phyloP scores from a whole-genome alignment of 2,888 invertebrate genomes.

The Esperia sulphurella region DNA sequence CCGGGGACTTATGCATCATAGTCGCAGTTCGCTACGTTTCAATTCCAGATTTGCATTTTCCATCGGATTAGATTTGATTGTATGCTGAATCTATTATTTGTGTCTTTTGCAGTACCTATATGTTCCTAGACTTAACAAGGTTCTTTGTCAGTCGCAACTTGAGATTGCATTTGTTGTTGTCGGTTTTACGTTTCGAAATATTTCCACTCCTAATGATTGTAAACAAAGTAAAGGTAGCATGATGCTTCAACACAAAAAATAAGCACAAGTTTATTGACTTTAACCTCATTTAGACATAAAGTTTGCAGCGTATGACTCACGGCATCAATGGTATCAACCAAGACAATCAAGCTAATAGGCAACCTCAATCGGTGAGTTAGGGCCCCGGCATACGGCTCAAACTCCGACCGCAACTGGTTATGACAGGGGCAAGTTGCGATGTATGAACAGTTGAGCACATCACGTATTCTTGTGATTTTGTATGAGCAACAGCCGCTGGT shows the following conservation, averaged over 20 bases:
- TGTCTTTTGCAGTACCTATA: too few relatives aligned
- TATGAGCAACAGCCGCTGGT: slow-evolving; percentile 21
- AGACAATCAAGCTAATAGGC: slow-evolving; percentile 32
- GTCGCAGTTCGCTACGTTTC: slow-evolving; percentile 38
- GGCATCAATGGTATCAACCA: slow-evolving; percentile 15
- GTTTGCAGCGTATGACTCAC: slow-evolving; percentile 45
- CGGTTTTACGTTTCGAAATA: too few relatives aligned
- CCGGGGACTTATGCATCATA: slow-evolving; percentile 42
- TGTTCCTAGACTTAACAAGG: too few relatives aligned
- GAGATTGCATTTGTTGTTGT: too few relatives aligned
- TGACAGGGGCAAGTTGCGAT: slow-evolving; percentile 20
- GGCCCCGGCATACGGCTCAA: slow-evolving; percentile 31
- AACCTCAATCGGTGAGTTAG: slow-evolving; percentile 26
- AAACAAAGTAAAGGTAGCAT: background rate
- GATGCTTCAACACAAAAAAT: slow-evolving; percentile 22
- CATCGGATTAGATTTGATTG: slow-evolving; percentile 4
- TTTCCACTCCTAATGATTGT: background rate
- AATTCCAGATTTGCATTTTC: slow-evolving; percentile 30
- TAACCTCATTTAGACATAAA: slow-evolving; percentile 42
- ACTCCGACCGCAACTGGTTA: slow-evolving; percentile 32
- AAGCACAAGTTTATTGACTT: slow-evolving; percentile 44
- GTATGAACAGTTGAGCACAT: slow-evolving; percentile 22
- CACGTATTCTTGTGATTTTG: slow-evolving; percentile 35
- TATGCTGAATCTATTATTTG: background rate
- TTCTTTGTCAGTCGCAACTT: too few relatives aligned